These are phyloP conservation scores for Xestia ashworthii DNA, from an alignment of 2,888 invertebrate genomes.

Conservation along the genomic window DNA sequence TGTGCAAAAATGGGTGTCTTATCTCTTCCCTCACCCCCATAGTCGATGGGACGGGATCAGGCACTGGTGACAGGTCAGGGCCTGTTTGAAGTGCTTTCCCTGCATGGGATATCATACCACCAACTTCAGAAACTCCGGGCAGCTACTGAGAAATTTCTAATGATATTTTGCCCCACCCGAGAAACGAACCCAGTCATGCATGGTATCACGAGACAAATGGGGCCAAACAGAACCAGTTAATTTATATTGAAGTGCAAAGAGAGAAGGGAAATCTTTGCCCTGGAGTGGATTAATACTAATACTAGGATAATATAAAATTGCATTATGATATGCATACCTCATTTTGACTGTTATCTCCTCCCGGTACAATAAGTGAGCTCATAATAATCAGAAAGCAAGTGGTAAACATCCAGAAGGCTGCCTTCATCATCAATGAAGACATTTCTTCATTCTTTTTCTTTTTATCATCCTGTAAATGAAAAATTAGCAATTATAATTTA, in stretches of 20 bases:
- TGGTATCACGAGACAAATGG: background rate
- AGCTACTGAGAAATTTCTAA: background rate
- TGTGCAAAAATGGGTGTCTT: background rate
- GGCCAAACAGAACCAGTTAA: background rate
- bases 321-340: conserved; percentile 88
- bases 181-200: background rate
- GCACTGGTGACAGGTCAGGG: background rate
- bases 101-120: background rate
- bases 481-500: background rate
- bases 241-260: background rate
- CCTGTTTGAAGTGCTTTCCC: too few relatives aligned
- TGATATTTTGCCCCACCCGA: background rate
- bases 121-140: background rate
- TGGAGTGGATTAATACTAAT: background rate
- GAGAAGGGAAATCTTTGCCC: background rate
- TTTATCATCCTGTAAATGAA: conserved; percentile 78
- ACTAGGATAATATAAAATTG: background rate
- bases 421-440: conserved; percentile 93
- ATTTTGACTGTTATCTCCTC: conserved; percentile 92
- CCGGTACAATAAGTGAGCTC: conserved; percentile 93
- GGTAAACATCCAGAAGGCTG: conserved; percentile 95
- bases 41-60: background rate
- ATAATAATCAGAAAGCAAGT: conserved; percentile 94
- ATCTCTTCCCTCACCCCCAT: too few relatives aligned
- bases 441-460: conserved; percentile 91